Evolutionary conservation across 2,113 vertebrate species (phyloP), one percentile per base, ranked within the genome.

Genomic region (Cromileptes altivelis): DNA sequence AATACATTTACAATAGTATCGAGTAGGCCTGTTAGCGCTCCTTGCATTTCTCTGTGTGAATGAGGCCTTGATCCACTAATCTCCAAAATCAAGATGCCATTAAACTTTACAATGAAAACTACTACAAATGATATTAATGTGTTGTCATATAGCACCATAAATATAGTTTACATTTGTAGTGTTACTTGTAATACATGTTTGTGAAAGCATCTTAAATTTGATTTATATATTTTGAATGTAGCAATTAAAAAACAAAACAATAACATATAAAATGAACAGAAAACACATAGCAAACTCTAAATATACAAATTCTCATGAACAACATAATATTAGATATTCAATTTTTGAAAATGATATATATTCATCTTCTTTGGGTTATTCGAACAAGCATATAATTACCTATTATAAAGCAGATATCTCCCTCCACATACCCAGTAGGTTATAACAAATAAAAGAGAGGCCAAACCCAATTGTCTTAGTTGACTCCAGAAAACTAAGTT

Each of bases 391-490:
- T 10, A 5, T 15, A 0, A 27, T 40, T 80, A 72, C 67, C 18
- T 33, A 52, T 62, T 52, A 19, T 52, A 55, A 70, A 69, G 23
- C 21, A 63, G 13, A 65, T 23, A 53, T 72, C 75, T 85, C 63
- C 60, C 47, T 4, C 14, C 64, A 57, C 1, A 37, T 55, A 37
- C 42, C 68, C 33, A 76, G 52, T 40, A 14, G 53, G n/a, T 50
- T 33, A 50, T 69, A 30, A 53, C 3, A 37, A 82, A 50, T 75
- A 63, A 67, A n/a, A 79, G 56, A 11, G 19, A 37, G 60, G 50
- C 75, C 78, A 80, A 75, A 85, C 50, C 25, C 50, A 81, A 21
- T 74, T 3, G 81, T n/a, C 72, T 47, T 42, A 78, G 49, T 85
- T 25, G 63, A 14, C 62, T 84, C 50, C 49, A 57, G 21, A 67